These are phyloP conservation scores for Orthonevra nobilis DNA, from an alignment of 2,888 invertebrate genomes.

Conservation along the genomic window DNA sequence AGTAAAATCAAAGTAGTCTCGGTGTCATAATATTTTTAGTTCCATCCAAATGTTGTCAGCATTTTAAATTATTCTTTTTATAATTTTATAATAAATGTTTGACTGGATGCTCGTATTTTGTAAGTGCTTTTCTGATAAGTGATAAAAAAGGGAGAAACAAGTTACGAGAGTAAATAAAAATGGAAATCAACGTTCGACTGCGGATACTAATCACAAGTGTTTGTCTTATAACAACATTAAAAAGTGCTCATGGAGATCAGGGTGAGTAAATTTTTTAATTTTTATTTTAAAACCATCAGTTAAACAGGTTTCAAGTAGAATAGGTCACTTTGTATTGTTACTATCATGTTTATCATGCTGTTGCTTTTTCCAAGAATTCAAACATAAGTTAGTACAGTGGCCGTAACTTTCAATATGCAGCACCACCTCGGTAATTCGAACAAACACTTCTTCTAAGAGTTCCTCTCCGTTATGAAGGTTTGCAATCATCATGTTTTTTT, in stretches of 20 bases:
- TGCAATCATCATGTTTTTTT: too few species aligned
- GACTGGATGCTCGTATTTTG: too few species aligned
- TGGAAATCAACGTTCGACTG: constrained; percentile 59
- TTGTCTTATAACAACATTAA: constrained; percentile 51
- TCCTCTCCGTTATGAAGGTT: too few species aligned
- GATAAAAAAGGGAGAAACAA: neutral
- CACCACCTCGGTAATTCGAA: too few species aligned
- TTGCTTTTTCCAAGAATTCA: too few species aligned
- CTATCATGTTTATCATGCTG: too few species aligned
- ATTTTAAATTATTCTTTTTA: constrained; percentile 1
- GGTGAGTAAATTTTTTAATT: constrained; percentile 29
- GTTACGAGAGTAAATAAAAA: constrained; percentile 32
- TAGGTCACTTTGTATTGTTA: too few species aligned
- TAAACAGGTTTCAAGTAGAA: too few species aligned
- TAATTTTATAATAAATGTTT: constrained; percentile 4
- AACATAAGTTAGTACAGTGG: too few species aligned
- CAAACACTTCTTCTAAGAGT: too few species aligned
- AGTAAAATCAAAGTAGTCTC: constrained; percentile 6
- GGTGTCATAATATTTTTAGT: constrained; percentile 12
- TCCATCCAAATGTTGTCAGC: neutral
- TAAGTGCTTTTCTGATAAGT: constrained; percentile 16
- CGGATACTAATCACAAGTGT: constrained; percentile 53
- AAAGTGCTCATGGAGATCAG: constrained; percentile 41
- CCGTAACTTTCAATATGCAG: too few species aligned
- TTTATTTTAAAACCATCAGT: neutral